Percentiles rank a stretch among this genome's conserved stretches.
These are phyloP conservation scores for Galerucella nymphaeae DNA, from an alignment of 2,888 invertebrate species.

Conservation along the genomic window DNA sequence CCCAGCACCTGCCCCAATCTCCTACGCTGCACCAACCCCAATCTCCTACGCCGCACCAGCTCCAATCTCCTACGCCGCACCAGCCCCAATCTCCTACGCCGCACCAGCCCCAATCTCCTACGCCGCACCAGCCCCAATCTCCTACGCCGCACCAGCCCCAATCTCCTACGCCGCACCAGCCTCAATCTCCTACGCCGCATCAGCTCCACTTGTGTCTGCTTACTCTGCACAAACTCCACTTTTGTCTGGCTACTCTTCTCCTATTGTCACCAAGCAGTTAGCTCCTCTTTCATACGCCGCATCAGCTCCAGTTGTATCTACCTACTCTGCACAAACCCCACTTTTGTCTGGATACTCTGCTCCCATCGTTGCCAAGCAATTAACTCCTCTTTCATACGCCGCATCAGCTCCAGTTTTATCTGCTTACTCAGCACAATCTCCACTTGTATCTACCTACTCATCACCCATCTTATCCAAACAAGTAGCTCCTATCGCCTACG, in stretches of 20 bases:
- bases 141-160: background rate
- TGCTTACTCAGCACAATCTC: conserved; percentile 62
- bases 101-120: background rate
- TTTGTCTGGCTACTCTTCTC: conserved; percentile 39
- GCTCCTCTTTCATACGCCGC: conserved; percentile 25
- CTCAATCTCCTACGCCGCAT: background rate
- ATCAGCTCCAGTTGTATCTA: conserved; percentile 17
- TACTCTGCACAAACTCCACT: conserved; percentile 64
- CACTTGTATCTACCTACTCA: conserved; percentile 56
- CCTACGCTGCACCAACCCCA: conserved; percentile 65
- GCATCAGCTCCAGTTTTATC: conserved; percentile 20
- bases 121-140: background rate
- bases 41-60: background rate
- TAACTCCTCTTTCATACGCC: conserved; percentile 39
- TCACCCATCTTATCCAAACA: conserved; percentile 56
- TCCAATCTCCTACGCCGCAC: conserved; percentile 64
- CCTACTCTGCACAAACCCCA: conserved; percentile 63
- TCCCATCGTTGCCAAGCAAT: conserved; percentile 55
- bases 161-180: conserved; percentile 8
- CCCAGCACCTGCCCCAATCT: conserved; percentile 68
- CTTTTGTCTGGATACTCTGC: conserved; percentile 57
- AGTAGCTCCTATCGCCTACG: conserved; percentile 48
- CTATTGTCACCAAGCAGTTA: conserved; percentile 8
- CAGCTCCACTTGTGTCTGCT: conserved; percentile 14
- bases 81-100: conserved; percentile 45